Evolutionary conservation across 2,888 invertebrate species (phyloP), one percentile per base, ranked within the genome.

Genomic region (Matsumyia berberina): DNA sequence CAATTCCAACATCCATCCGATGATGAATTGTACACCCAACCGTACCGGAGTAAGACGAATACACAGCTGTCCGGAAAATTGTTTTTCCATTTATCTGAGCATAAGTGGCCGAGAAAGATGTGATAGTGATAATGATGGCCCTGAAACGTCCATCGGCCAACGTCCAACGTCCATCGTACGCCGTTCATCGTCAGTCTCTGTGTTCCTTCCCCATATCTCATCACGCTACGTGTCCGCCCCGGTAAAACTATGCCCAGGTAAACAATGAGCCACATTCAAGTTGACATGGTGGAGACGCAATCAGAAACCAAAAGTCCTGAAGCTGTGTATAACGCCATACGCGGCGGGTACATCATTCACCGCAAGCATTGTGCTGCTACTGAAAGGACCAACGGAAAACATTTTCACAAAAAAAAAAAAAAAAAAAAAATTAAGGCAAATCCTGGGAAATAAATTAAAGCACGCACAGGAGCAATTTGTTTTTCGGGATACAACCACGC

Each of bases 401-500:
- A 31, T 64, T 46, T 33, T 39, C 24, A 24, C 24, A 24, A 24
- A 24, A 11, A 17, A n/a, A 42, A 15, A 17, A 37, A 17, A 51
- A 51, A 57, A 44, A n/a, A 19, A 35, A 37, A 37, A 79, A 33
- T 39, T 11, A 11, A 70, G 42, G 51, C 58, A 85, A 85, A 80
- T 80, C 74, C 64, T 58, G 69, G 60, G 39, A 85, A 85, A 85
- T 85, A 85, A 76, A 85, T 85, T 80, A 85, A 85, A 85, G 85
- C 85, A 85, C 85, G 85, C 85, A 76, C 74, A 19, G 85, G 46
- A 53, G 80, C 85, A 79, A 85, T 85, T 85, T 80, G 85, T 85
- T 80, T 85, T 66, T 66, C 29, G 58, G 80, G 67, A 70, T 80
- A 76, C 66, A 78, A 51, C 58, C 73, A 8, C 62, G 55, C 64